A percentile compares a stretch with the other conserved stretches of the same genome.
phyloP scores from a whole-genome alignment of 2,888 invertebrate species.

The Platypus cylindrus region DNA sequence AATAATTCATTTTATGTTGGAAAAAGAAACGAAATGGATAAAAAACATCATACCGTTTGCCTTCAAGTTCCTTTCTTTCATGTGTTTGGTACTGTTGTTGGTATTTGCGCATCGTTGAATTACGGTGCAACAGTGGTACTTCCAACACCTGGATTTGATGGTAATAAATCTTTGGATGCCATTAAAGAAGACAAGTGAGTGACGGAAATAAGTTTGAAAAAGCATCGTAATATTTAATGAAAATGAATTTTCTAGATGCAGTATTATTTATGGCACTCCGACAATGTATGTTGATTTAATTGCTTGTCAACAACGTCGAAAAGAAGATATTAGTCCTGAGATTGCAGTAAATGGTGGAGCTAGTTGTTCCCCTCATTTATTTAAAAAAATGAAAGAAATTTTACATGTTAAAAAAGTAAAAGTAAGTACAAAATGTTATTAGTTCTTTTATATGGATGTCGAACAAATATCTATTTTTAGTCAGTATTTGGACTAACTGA shows the following conservation, averaged over 20 bases:
- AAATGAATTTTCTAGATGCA: slow-evolving; percentile 43
- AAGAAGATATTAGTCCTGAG: slow-evolving; percentile 37
- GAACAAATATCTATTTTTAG: slow-evolving; percentile 29
- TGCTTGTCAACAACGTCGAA: slow-evolving; percentile 36
- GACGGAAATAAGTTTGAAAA: slow-evolving; percentile 1
- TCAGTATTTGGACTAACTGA: slow-evolving; percentile 50
- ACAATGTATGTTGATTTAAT: slow-evolving; percentile 77
- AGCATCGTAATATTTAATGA: not conserved
- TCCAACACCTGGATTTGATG: slow-evolving; percentile 47
- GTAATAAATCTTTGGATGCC: slow-evolving; percentile 47
- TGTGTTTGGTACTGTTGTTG: slow-evolving; percentile 60
- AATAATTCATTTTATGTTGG: slow-evolving; percentile 64
- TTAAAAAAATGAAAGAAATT: slow-evolving; percentile 37
- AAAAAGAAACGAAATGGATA: slow-evolving; percentile 35
- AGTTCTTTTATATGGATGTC: too few species aligned
- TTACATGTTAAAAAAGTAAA: slow-evolving; percentile 39
- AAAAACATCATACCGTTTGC: slow-evolving; percentile 41
- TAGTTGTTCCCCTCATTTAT: slow-evolving; percentile 50
- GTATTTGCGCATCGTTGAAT: slow-evolving; percentile 44
- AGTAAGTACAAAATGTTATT: slow-evolving; percentile 33
- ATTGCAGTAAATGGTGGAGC: slow-evolving; percentile 61
- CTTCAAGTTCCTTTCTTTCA: slow-evolving; percentile 71
- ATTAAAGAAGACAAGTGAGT: slow-evolving; percentile 52
- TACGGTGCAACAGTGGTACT: slow-evolving; percentile 50
- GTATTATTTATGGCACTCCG: slow-evolving; percentile 62